These are phyloP conservation scores for Odontophorus gujanensis DNA, from an alignment of 2,113 vertebrate species.

Conservation along the genomic window DNA sequence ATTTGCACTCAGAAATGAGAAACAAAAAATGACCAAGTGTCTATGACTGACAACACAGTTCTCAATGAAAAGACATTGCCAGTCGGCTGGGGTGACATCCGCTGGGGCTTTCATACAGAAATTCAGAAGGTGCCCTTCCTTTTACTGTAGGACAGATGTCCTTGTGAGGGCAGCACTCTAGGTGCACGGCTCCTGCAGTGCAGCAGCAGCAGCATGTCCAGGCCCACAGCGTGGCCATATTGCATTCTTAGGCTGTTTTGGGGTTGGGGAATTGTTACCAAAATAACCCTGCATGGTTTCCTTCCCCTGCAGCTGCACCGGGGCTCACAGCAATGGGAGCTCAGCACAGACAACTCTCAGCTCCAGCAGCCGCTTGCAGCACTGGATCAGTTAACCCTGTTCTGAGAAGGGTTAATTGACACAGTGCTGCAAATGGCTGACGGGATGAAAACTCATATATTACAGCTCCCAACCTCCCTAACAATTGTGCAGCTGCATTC, in stretches of 20 bases:
- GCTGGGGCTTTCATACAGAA: background rate
- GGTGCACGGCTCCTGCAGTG: background rate
- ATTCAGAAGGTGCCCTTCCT: background rate
- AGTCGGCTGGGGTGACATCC: background rate
- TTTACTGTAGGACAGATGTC: background rate
- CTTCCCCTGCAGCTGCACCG: conserved; percentile 68
- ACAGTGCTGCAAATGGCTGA: conserved; percentile 63
- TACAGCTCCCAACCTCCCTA: conserved; percentile 51
- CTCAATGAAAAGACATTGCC: background rate
- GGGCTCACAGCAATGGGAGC: conserved; percentile 60
- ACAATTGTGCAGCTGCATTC: conserved; percentile 67
- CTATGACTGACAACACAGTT: background rate
- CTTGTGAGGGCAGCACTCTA: background rate
- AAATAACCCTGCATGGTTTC: conserved; percentile 17
- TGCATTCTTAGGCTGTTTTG: conserved; percentile 21
- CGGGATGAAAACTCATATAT: conserved; percentile 63
- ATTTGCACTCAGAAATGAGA: background rate
- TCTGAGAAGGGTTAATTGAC: conserved; percentile 72
- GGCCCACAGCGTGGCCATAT: background rate
- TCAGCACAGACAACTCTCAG: conserved; percentile 43
- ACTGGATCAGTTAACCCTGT: conserved; percentile 69
- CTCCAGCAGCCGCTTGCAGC: conserved; percentile 64
- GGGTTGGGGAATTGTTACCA: conserved; percentile 9
- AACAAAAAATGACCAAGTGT: background rate
- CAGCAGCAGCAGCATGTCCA: background rate